Evolutionary conservation across 2,113 vertebrate species (phyloP).

Genomic region (Mobula birostris): DNA sequence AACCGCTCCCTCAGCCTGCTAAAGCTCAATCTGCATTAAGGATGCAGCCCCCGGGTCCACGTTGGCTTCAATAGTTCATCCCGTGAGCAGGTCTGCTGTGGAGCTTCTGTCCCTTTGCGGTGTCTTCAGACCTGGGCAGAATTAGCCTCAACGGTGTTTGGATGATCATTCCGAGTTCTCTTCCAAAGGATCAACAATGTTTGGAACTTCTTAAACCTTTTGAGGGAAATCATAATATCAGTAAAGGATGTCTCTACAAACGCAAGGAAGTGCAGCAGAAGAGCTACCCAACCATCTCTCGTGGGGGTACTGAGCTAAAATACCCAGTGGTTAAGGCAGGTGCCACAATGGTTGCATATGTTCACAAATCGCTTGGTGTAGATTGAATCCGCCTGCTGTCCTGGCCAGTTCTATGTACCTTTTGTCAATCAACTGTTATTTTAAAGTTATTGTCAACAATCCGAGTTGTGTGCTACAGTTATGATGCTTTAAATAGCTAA

Average conservation of each 20-base stretch:
- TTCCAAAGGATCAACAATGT: neutral
- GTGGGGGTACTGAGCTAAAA: neutral
- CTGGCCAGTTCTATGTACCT: conserved; percentile 20
- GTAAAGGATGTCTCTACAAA: neutral
- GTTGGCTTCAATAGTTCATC: neutral
- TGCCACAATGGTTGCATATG: neutral
- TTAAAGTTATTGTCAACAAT: conserved; percentile 11
- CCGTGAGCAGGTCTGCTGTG: neutral
- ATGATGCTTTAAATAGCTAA: conserved; percentile 25
- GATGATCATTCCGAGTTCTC: neutral
- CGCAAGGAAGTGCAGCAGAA: neutral
- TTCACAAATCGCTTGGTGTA: conserved; percentile 12
- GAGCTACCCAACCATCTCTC: neutral
- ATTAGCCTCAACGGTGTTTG: neutral
- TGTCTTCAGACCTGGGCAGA: neutral
- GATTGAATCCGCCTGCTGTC: neutral
- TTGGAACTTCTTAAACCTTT: neutral
- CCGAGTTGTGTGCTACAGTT: conserved; percentile 7
- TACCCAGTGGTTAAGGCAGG: conserved; percentile 25
- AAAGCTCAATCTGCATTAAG: neutral
- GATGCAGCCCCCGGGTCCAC: neutral
- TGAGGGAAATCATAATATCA: neutral
- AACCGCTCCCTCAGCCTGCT: too few relatives aligned
- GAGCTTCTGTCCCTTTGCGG: neutral
- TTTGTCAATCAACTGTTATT: conserved; percentile 4